Conservation (phyloP, 1,140 invertebrate genomes). For the Sinonovacula constricta region DNA sequence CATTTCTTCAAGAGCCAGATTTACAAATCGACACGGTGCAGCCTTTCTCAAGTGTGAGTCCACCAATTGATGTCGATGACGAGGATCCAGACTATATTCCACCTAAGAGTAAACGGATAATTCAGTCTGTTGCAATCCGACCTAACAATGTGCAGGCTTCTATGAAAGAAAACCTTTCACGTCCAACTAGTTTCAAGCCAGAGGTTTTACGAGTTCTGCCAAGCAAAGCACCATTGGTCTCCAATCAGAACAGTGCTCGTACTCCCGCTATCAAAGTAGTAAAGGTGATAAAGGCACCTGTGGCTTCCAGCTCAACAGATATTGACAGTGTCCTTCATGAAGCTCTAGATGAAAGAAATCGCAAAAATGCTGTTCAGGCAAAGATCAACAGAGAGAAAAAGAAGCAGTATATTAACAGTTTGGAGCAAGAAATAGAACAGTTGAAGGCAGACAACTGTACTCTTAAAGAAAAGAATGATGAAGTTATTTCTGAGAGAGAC, state of each 20-base stretch:
- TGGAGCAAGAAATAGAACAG: slow-evolving; percentile 67
- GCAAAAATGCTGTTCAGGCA: slow-evolving; percentile 74
- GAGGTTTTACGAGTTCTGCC: no score
- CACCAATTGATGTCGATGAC: slow-evolving; percentile 22
- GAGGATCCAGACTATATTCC: slow-evolving; percentile 31
- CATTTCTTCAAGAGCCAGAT: slow-evolving; percentile 12
- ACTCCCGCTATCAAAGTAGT: slow-evolving; percentile 60
- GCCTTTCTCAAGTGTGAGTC: not conserved
- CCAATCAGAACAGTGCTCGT: not conserved
- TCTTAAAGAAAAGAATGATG: slow-evolving; percentile 51
- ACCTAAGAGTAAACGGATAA: not conserved
- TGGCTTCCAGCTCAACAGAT: not conserved
- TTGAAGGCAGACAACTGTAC: slow-evolving; percentile 61
- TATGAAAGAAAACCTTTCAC: no score
- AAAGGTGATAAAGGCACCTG: slow-evolving; percentile 60
- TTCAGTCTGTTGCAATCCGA: slow-evolving; percentile 16
- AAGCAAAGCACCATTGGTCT: no score
- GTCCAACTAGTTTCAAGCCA: no score
- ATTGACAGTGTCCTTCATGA: slow-evolving; percentile 54
- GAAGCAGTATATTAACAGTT: slow-evolving; percentile 68
- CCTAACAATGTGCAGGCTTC: no score
- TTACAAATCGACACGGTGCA: no score
- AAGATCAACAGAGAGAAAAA: slow-evolving; percentile 75
- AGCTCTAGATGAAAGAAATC: slow-evolving; percentile 68
- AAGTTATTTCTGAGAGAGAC: slow-evolving; percentile 53